phyloP scores from a whole-genome alignment of 1,140 invertebrate genomes.

The Steinernema feltiae region DNA sequence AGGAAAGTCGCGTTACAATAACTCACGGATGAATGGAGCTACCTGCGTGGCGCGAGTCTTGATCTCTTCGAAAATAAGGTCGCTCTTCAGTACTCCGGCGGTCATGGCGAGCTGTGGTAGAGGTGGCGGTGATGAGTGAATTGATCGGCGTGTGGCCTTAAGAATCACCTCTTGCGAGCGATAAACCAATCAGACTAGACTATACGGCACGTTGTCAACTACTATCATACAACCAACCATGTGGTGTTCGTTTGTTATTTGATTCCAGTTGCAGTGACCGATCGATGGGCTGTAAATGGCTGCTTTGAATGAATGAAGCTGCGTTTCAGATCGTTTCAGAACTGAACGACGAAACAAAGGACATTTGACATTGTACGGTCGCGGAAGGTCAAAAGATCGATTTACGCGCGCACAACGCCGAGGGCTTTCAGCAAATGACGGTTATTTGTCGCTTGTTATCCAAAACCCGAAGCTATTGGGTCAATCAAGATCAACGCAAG shows the following conservation, averaged over 20 bases:
- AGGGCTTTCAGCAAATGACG: too few relatives aligned
- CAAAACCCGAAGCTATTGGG: too few relatives aligned
- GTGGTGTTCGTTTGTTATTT: neutral
- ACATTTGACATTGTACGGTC: too few relatives aligned
- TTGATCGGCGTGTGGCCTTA: neutral
- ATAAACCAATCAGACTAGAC: neutral
- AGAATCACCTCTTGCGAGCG: neutral
- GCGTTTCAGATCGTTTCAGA: too few relatives aligned
- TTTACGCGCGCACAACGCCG: too few relatives aligned
- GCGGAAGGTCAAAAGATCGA: too few relatives aligned
- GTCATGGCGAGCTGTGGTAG: neutral
- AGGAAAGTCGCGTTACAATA: neutral
- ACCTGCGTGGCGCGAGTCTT: constrained; percentile 63
- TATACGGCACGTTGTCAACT: neutral
- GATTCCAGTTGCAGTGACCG: neutral
- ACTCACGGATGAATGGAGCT: too few relatives aligned
- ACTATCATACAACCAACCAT: neutral
- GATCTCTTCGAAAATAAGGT: constrained; percentile 72
- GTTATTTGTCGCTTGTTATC: too few relatives aligned
- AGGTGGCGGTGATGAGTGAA: neutral
- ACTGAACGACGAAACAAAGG: too few relatives aligned
- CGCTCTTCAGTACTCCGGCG: constrained; percentile 68
- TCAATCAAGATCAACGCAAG: too few relatives aligned
- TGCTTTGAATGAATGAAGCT: too few relatives aligned
- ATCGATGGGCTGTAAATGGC: too few relatives aligned